phyloP scores from a whole-genome alignment of 35 echinoderm and acorn worm species.

The Diadema setosum region DNA sequence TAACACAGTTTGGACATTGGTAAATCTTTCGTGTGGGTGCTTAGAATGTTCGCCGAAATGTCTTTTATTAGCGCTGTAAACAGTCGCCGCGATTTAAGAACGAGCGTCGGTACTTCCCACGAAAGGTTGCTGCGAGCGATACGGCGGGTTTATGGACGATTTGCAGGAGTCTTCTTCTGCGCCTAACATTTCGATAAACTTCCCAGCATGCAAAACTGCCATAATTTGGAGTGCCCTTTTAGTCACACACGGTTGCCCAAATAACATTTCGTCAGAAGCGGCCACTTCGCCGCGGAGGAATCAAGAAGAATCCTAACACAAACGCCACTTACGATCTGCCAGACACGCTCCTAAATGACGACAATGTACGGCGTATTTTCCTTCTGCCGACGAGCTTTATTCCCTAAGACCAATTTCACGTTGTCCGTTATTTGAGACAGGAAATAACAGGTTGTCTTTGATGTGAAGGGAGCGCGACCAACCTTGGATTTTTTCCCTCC shows the following conservation, averaged over 20 bases:
- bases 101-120: no score
- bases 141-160: no score
- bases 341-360: not conserved
- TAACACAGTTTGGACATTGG: no score
- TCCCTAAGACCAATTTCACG: not conserved
- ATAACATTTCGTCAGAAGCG: not conserved
- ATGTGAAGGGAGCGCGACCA: not conserved
- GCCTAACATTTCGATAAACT: no score
- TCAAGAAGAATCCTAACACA: not conserved
- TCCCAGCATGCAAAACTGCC: no score
- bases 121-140: no score
- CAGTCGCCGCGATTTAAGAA: no score
- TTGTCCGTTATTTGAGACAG: not conserved
- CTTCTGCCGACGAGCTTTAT: not conserved
- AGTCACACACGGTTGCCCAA: not conserved
- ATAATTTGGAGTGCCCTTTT: not conserved
- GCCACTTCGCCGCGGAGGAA: not conserved
- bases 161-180: no score
- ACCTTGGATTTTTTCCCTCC: not conserved
- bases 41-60: no score
- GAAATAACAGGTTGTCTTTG: conserved; percentile 18
- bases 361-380: not conserved
- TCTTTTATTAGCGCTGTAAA: no score
- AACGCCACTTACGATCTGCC: not conserved
- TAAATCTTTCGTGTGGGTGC: no score